Base-by-base conservation (phyloP, 2,113 vertebrate genomes). In the Ophthalmolycus amberensis region DNA sequence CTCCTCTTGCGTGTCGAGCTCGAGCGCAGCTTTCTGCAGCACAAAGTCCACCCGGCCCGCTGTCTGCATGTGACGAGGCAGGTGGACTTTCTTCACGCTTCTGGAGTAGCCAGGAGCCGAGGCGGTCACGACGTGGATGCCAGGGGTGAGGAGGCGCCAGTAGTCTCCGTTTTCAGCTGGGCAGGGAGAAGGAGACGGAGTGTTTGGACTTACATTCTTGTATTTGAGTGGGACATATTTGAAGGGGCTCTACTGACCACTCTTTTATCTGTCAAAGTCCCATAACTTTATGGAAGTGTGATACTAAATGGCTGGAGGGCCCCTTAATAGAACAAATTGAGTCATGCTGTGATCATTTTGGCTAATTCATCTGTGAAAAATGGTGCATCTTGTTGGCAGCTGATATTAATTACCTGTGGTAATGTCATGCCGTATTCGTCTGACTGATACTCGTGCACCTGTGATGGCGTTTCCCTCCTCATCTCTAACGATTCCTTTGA, bases 401-500 rank as follows among this genome's bases (percentile, higher is more conserved):
- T 50, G 38, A 64, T 29, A 4, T 44, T 22, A 25, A 9, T 76
- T 89, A 99, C 98, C 97, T 89, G 98, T 96, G 11, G 93, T 97
- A 25, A 99, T 73, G 46, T 97, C 96, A 32, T 98, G 98, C 56
- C 96, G 96, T 88, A 98, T 95, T 6, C 97, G 97, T 88, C 94
- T 95, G 88, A 99, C 94, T 3, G 97, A 97, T 84, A 99, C 93
- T 1, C 91, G 95, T 5, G 96, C 97, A 12, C 97, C 98, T 91
- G 97, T 95, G 85, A 99, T 96, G 3, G 94, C 95, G 54, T 96
- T 96, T 56, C 97, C 96, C 18, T 95, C 95, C 77, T 95, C 95
- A 71, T 99, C 96, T 83, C 94, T 96, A 34, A 99, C 96, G 65
- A 98, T 94, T 0, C 98, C 98, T 91, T 99, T 99, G 67, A 98